Evolutionary conservation across 1,140 invertebrate genomes (phyloP).

Genomic region (Dinoponera quadriceps): DNA sequence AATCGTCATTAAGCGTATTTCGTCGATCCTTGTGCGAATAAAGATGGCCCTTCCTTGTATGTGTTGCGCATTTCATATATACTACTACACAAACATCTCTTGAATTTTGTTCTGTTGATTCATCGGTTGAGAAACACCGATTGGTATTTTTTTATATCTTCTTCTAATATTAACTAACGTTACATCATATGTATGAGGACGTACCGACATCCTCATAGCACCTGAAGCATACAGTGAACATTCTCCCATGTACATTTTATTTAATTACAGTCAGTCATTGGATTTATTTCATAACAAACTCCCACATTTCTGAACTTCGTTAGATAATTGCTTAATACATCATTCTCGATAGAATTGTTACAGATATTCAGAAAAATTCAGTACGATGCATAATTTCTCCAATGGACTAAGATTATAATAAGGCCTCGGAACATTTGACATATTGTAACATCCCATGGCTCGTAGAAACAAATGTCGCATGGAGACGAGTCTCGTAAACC

Average conservation of each 20-base stretch:
- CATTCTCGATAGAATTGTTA: constrained; percentile 68
- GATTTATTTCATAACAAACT: constrained; percentile 81
- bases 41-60: constrained; percentile 60
- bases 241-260: constrained; percentile 79
- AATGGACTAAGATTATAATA: constrained; percentile 78
- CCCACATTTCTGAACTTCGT: constrained; percentile 72
- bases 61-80: constrained; percentile 41
- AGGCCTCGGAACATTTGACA: constrained; percentile 81
- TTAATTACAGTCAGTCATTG: constrained; percentile 81
- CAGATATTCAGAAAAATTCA: constrained; percentile 73
- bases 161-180: constrained; percentile 72
- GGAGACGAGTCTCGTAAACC: constrained; percentile 22
- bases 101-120: constrained; percentile 46
- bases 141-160: constrained; percentile 37
- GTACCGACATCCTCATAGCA: constrained; percentile 76
- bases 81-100: constrained; percentile 49
- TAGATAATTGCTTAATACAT: constrained; percentile 71
- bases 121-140: constrained; percentile 78
- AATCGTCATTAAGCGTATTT: constrained; percentile 56
- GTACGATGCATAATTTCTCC: constrained; percentile 70
- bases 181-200: constrained; percentile 74
- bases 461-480: constrained; percentile 26
- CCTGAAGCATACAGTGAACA: constrained; percentile 83
- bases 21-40: constrained; percentile 68
- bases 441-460: constrained; percentile 61